phyloP scores from a whole-genome alignment of 2,888 invertebrate species.

The Caenorhabditis sp. region DNA sequence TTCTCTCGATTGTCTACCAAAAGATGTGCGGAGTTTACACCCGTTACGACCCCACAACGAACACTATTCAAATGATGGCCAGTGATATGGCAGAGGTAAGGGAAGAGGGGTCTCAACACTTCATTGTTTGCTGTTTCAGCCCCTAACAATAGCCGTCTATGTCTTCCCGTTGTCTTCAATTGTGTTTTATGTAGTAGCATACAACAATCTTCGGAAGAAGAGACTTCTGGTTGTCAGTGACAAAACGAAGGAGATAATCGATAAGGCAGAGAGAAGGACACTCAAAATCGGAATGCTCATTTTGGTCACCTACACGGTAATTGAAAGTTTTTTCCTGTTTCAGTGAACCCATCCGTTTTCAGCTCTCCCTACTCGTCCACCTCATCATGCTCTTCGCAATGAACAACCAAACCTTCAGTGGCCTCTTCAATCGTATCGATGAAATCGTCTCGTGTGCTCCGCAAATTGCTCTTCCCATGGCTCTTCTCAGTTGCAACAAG shows the following conservation, averaged over 20 bases:
- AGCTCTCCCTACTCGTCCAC: slow-evolving; percentile 46
- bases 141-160: slow-evolving; percentile 43
- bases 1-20: slow-evolving; percentile 42
- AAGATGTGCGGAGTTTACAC: slow-evolving; percentile 53
- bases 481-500: slow-evolving; percentile 45
- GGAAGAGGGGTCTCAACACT: too few species aligned
- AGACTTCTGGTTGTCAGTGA: slow-evolving; percentile 51
- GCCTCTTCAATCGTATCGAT: slow-evolving; percentile 42
- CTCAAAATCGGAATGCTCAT: slow-evolving; percentile 57
- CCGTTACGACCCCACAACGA: slow-evolving; percentile 37
- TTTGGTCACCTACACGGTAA: slow-evolving; percentile 51
- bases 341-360: neutral
- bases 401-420: slow-evolving; percentile 15
- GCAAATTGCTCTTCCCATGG: slow-evolving; percentile 49
- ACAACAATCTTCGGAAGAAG: slow-evolving; percentile 51
- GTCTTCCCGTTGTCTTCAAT: slow-evolving; percentile 48
- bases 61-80: slow-evolving; percentile 44
- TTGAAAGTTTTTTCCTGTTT: neutral
- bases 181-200: slow-evolving; percentile 55
- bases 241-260: slow-evolving; percentile 51
- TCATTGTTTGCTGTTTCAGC: slow-evolving; percentile 15
- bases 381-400: slow-evolving; percentile 20
- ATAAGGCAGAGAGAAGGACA: slow-evolving; percentile 52
- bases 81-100: slow-evolving; percentile 45
- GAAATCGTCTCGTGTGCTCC: slow-evolving; percentile 49